Conservation (phyloP, 2,113 vertebrate species). For the Hylia prasina region DNA sequence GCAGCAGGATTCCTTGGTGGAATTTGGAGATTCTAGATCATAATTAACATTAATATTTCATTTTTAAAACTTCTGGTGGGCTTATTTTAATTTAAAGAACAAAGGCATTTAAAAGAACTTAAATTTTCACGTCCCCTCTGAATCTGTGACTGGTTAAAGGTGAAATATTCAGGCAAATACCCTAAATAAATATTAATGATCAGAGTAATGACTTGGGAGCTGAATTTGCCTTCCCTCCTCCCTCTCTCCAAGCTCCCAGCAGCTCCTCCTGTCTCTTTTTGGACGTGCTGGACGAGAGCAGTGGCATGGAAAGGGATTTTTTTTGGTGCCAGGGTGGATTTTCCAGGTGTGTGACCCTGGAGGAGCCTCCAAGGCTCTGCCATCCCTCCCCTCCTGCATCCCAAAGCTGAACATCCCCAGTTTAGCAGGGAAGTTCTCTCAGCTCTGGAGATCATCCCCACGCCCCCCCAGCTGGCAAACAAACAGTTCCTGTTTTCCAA, state of each 20-base stretch:
- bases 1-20: not conserved
- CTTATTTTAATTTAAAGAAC: not conserved
- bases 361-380: not conserved
- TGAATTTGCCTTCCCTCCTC: not conserved
- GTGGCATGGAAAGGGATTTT: not conserved
- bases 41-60: not conserved
- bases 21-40: not conserved
- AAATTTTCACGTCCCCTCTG: not conserved
- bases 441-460: not conserved
- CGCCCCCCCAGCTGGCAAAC: not conserved
- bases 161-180: not conserved
- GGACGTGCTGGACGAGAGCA: not conserved
- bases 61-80: not conserved
- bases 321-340: not conserved
- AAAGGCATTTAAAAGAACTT: not conserved
- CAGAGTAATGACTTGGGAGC: not conserved
- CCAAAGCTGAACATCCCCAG: not conserved
- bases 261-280: not conserved
- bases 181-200: not conserved
- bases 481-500: not conserved
- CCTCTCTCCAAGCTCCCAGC: not conserved
- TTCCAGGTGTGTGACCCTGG: not conserved
- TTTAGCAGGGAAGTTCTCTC: not conserved
- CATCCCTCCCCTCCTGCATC: not conserved
- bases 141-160: not conserved